phyloP scores from a whole-genome alignment of 1,140 invertebrate species.

The Mercenaria mercenaria region DNA sequence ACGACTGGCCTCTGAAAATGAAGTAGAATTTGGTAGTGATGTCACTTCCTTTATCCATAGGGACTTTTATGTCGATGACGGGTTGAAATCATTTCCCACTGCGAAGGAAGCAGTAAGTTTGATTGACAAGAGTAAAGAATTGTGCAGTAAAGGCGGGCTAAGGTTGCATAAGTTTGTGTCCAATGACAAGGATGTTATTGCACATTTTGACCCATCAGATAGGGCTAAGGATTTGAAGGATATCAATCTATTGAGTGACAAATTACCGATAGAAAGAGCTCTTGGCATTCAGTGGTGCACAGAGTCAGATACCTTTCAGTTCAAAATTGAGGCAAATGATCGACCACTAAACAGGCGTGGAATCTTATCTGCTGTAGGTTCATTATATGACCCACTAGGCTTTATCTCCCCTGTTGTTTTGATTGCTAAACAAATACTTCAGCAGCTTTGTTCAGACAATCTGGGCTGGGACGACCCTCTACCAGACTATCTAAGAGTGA shows the following conservation, averaged over 20 bases:
- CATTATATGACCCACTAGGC: conserved; percentile 64
- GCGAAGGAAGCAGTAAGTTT: conserved; percentile 36
- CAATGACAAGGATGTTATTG: conserved; percentile 60
- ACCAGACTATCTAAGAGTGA: not conserved
- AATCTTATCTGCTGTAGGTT: conserved; percentile 49
- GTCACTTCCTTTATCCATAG: conserved; percentile 34
- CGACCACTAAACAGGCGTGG: conserved; percentile 39
- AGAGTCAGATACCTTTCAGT: conserved; percentile 46
- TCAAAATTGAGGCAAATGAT: conserved; percentile 2
- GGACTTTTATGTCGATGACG: conserved; percentile 69
- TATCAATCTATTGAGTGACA: conserved; percentile 61
- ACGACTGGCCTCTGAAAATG: not conserved
- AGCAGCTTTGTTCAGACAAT: conserved; percentile 38
- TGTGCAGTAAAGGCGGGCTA: conserved; percentile 53
- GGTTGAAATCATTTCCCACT: conserved; percentile 35
- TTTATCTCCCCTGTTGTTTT: conserved; percentile 57
- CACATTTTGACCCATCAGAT: conserved; percentile 4
- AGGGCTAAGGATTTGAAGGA: conserved; percentile 8
- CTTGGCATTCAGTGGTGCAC: not conserved
- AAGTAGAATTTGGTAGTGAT: not conserved
- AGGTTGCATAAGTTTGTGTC: conserved; percentile 32
- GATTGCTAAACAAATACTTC: conserved; percentile 46
- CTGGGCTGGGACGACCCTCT: conserved; percentile 62
- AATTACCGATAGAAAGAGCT: conserved; percentile 57
- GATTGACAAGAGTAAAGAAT: not conserved